Conservation (phyloP, 2,888 invertebrate genomes). For the Diploptera punctata region DNA sequence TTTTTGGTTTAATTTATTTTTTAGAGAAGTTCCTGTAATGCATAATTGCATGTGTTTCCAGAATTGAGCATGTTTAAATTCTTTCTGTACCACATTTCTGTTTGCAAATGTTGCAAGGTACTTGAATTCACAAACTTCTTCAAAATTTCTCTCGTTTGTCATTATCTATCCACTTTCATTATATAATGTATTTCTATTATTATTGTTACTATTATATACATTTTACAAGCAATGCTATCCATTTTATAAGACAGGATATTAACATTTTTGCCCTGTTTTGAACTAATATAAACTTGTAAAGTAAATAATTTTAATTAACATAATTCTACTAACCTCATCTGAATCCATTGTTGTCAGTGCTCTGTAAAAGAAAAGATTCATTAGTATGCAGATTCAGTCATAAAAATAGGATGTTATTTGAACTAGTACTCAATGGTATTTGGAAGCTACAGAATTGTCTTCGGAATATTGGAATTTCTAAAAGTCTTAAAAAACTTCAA, state of each 20-base stretch:
- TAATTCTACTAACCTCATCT: constrained; percentile 62
- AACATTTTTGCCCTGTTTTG: not conserved
- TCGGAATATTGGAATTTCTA: not conserved
- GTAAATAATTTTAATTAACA: constrained; percentile 8
- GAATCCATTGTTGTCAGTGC: constrained; percentile 74
- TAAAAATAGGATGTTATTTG: not conserved
- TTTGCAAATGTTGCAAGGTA: not conserved
- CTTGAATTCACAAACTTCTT: too few species aligned
- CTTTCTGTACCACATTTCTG: too few species aligned
- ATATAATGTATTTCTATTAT: not conserved
- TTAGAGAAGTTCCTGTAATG: too few species aligned
- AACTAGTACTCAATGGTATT: not conserved
- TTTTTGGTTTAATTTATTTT: too few species aligned
- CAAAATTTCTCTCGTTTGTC: too few species aligned
- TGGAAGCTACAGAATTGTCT: not conserved
- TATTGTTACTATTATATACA: not conserved
- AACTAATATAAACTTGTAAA: not conserved
- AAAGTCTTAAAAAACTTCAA: not conserved
- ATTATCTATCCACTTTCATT: too few species aligned
- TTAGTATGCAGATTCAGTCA: not conserved
- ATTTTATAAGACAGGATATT: not conserved
- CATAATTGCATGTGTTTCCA: too few species aligned
- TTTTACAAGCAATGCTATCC: not conserved
- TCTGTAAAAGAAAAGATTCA: constrained; percentile 47
- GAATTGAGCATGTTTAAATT: too few species aligned